Percentiles rank a stretch among this genome's conserved stretches.
Evolutionary conservation across 2,888 invertebrate species (phyloP).

Genomic region (Ischnura elegans): DNA sequence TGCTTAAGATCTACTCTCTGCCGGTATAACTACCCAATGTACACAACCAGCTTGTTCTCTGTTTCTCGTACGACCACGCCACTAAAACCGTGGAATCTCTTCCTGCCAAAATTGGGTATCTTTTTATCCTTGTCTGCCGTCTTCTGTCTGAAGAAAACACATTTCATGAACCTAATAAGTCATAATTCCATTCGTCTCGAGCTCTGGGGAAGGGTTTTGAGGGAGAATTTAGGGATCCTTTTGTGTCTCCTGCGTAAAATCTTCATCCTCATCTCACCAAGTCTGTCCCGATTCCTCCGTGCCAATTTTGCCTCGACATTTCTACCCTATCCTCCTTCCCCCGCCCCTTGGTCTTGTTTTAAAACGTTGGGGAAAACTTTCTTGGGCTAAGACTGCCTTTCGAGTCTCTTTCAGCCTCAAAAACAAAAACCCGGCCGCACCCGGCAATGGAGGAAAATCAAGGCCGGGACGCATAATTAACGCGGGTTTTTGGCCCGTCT

Average conservation of each 20-base stretch:
- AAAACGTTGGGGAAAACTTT: background rate
- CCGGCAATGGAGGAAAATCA: background rate
- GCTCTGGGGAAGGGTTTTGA: background rate
- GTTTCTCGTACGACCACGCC: background rate
- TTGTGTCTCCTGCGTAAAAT: background rate
- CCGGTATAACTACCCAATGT: too few species aligned
- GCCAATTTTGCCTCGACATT: background rate
- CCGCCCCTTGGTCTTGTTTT: background rate
- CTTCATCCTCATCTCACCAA: background rate
- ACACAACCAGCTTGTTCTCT: background rate
- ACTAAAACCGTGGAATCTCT: background rate
- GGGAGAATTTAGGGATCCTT: background rate
- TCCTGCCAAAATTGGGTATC: background rate
- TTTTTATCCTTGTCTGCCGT: background rate
- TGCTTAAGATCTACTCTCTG: too few species aligned
- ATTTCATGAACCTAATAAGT: slow-evolving; percentile 31
- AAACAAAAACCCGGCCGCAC: background rate
- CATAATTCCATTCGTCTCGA: slow-evolving; percentile 19
- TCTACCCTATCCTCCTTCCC: background rate
- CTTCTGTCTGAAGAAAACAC: background rate
- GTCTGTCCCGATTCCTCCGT: background rate
- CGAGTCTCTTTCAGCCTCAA: background rate
- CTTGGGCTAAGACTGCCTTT: background rate
- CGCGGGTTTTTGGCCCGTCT: slow-evolving; percentile 30
- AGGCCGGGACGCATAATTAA: slow-evolving; percentile 26